Base-by-base conservation (phyloP, 2,113 vertebrate genomes). In the Microtus montanus region DNA sequence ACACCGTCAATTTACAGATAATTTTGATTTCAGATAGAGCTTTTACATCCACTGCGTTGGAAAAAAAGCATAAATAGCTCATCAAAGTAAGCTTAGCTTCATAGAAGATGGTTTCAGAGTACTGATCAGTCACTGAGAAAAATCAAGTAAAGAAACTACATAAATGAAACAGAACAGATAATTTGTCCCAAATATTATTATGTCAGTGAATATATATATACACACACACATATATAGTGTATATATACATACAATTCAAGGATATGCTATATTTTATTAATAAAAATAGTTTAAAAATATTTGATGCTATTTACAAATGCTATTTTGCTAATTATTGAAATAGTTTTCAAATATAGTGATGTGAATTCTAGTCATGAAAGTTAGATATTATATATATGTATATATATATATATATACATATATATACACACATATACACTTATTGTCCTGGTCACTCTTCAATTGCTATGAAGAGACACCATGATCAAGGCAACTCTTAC, bases 261-360 rank as follows among this genome's bases (percentile, higher is more conserved):
- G 44, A 15, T 74, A 54, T 15, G 74, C n/a, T 75, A 54, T 49
- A 54, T 89, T 95, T 87, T 83, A 83, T 88, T 66, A 83, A 75
- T 68, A 54, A 75, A 86, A 66, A 15, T 73, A 44, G 22, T n/a
- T 75, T 77, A 6, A 30, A 75, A 44, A 44, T 73, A 74, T 68
- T 71, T 80, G 49, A 47, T 54, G 20, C 33, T 58, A 75, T 44
- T 30, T 82, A 15, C 22, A 44, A 47, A 54, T 15, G 41, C 33
- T 7, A 66, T 54, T 66, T 41, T 52, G 33, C 20, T 20, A 92
- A 47, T 75, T 74, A 61, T 19, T 66, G 54, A 54, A 90, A 63
- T 33, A 82, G 33, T 58, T 92, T 54, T 47, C 15, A 68, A 61
- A 73, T 74, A 74, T 26, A 30, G 8, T 11, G 12, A 77, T 74